Conservation (phyloP, 2,113 vertebrate genomes). For the Progne subis region DNA sequence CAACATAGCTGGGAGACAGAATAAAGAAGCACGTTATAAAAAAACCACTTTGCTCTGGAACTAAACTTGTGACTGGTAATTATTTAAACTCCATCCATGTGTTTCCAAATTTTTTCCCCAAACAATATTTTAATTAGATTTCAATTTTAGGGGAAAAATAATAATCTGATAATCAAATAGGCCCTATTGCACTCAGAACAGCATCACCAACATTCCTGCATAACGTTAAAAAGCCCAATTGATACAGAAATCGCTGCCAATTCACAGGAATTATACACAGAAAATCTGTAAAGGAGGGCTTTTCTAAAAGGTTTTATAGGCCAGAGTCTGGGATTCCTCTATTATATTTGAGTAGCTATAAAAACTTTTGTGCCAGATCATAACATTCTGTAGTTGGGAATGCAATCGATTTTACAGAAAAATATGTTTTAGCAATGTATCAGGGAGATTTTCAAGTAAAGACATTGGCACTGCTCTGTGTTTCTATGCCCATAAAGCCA, state of each 20-base stretch:
- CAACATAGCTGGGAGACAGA: constrained; percentile 23
- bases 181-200: not conserved
- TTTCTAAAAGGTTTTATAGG: constrained; percentile 12
- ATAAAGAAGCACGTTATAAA: not conserved
- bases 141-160: not conserved
- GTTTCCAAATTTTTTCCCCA: not conserved
- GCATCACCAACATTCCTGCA: not conserved
- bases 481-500: not conserved
- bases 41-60: constrained; percentile 12
- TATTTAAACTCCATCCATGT: constrained; percentile 8
- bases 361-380: constrained; percentile 56
- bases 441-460: constrained; percentile 43
- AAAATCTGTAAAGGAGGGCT: not conserved
- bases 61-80: not conserved
- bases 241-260: not conserved
- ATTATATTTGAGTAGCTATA: constrained; percentile 46
- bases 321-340: constrained; percentile 38
- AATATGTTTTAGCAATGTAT: constrained; percentile 54
- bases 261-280: not conserved
- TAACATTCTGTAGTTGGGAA: constrained; percentile 59
- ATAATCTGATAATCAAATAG: not conserved
- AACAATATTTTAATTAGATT: constrained; percentile 1
- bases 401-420: constrained; percentile 56
- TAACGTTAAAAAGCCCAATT: not conserved
- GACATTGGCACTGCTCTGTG: not conserved